A percentile compares a stretch with the other conserved stretches of the same genome.
Evolutionary conservation across 2,113 vertebrate genomes (phyloP).

Genomic region (Aphelocoma coerulescens): DNA sequence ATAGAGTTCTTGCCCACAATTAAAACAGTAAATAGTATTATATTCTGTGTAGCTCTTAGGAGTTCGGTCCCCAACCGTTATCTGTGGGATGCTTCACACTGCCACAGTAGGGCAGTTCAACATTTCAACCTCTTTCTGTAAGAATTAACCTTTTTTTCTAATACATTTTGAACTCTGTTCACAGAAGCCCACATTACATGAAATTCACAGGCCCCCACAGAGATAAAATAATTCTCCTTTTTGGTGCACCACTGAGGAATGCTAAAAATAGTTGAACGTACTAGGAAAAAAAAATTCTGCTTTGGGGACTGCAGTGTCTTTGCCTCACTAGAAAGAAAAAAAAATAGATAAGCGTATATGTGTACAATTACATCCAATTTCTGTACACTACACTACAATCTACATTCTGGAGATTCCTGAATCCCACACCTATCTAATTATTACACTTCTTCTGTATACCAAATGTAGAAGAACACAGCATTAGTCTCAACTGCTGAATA

Average conservation of each 20-base stretch:
- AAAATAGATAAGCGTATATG: not conserved
- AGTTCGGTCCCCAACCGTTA: not conserved
- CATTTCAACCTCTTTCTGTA: conserved; percentile 14
- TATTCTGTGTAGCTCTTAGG: not conserved
- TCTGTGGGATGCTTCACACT: not conserved
- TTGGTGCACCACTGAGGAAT: not conserved
- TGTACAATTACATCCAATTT: not conserved
- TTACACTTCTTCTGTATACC: not conserved
- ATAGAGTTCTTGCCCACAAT: not conserved
- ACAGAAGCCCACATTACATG: not conserved
- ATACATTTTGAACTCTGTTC: conserved; percentile 14
- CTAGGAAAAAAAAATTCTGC: not conserved
- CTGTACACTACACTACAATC: not conserved
- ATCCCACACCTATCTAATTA: not conserved
- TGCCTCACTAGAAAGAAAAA: not conserved
- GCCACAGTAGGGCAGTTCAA: not conserved
- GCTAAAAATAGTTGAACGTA: conserved; percentile 32
- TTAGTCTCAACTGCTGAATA: not conserved
- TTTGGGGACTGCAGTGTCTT: not conserved
- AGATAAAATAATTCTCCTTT: conserved; percentile 44
- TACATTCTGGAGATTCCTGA: not conserved
- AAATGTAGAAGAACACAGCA: not conserved
- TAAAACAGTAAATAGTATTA: not conserved
- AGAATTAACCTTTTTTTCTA: conserved; percentile 52
- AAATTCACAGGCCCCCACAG: conserved; percentile 17